Conservation (phyloP, 2,888 invertebrate genomes). For the Trissolcus brochymenae region DNA sequence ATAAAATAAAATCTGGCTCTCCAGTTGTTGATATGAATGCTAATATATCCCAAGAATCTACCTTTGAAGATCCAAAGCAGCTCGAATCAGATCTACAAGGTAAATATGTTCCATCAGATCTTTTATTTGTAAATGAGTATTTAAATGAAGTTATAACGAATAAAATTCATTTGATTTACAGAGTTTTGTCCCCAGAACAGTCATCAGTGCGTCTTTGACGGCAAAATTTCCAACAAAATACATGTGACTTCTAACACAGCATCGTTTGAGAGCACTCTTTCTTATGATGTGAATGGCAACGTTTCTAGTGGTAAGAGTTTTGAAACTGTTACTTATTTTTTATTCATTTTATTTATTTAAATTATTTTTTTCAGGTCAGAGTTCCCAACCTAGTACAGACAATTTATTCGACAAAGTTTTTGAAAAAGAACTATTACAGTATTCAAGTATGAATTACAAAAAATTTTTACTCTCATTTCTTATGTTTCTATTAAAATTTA, state of each 20-base stretch:
- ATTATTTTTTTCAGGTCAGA: not conserved
- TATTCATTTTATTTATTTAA: not conserved
- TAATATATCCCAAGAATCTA: not conserved
- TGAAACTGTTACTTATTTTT: not conserved
- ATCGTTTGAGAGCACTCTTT: not conserved
- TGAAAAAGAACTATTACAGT: not conserved
- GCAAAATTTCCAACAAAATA: not conserved
- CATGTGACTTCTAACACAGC: not conserved
- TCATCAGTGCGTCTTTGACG: too few species aligned
- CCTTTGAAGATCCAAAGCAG: too few species aligned
- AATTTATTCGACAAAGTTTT: not conserved
- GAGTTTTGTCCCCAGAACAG: too few species aligned
- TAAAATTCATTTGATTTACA: too few species aligned
- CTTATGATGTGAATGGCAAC: not conserved
- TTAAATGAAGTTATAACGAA: too few species aligned
- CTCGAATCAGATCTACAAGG: too few species aligned
- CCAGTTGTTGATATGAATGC: not conserved
- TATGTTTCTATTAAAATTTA: too few species aligned
- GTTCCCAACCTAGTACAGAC: not conserved
- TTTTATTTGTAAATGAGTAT: too few species aligned
- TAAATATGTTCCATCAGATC: too few species aligned
- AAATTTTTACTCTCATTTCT: too few species aligned
- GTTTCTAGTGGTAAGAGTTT: not conserved
- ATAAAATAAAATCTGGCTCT: not conserved
- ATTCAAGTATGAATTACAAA: not conserved